These are phyloP conservation scores for Synergus umbraculus DNA, from an alignment of 2,888 invertebrate species.

Conservation along the genomic window DNA sequence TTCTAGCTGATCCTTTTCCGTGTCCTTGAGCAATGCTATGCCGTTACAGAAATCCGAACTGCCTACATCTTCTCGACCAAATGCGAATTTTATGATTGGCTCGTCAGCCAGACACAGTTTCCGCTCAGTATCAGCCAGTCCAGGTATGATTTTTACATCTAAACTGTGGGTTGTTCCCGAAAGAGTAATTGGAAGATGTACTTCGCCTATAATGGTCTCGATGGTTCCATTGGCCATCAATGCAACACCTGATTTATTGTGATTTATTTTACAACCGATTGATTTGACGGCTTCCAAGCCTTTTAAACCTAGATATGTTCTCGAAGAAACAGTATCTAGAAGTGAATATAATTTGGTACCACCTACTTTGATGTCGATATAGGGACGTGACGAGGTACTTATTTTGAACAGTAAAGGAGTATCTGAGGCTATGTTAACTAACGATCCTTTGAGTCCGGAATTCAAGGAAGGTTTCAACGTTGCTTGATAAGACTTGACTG, in stretches of 20 bases:
- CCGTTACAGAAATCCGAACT: background rate
- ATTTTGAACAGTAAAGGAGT: background rate
- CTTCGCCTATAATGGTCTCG: background rate
- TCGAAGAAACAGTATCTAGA: too few relatives aligned
- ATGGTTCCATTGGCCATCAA: conserved; percentile 3
- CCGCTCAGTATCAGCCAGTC: background rate
- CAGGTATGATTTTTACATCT: background rate
- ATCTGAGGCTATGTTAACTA: background rate
- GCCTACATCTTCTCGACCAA: background rate
- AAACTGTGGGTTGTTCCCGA: background rate
- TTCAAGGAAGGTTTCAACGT: background rate
- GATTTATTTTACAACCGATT: too few relatives aligned
- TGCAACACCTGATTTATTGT: too few relatives aligned
- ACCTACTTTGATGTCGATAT: background rate
- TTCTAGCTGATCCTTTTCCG: background rate
- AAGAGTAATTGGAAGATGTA: background rate
- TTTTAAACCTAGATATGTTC: too few relatives aligned
- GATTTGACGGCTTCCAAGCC: too few relatives aligned
- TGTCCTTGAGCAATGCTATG: background rate
- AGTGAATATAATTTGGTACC: background rate
- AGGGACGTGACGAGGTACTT: background rate
- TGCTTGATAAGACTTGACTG: background rate
- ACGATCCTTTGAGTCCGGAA: background rate
- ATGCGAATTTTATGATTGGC: background rate
- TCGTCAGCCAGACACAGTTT: background rate